Percentiles rank a stretch among this genome's conserved stretches.
These are phyloP conservation scores for Hemiprocne comata DNA, from an alignment of 2,113 vertebrate species.

Conservation along the genomic window DNA sequence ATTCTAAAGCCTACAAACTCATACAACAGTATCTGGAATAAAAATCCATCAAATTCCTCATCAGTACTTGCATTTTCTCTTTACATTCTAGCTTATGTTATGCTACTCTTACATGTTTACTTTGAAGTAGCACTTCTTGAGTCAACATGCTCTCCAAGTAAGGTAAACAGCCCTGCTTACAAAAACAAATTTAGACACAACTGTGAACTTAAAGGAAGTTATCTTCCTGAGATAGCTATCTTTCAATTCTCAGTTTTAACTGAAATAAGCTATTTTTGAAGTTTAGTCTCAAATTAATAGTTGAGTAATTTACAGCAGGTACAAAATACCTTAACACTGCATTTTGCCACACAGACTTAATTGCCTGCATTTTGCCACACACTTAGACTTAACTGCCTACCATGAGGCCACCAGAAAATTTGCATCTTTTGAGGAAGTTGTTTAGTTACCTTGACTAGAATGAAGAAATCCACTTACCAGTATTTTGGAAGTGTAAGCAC, in stretches of 20 bases:
- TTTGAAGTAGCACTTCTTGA: not conserved
- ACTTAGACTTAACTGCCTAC: not conserved
- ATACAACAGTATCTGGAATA: not conserved
- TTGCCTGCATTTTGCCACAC: not conserved
- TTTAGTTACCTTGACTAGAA: not conserved
- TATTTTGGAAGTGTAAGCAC: constrained; percentile 98
- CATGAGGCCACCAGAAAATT: not conserved
- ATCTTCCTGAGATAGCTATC: not conserved
- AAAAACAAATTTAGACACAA: not conserved
- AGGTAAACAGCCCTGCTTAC: not conserved
- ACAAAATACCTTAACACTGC: not conserved
- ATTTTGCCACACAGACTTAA: not conserved
- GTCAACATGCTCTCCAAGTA: not conserved
- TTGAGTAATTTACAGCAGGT: not conserved
- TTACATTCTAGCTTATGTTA: not conserved
- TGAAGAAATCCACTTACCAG: constrained; percentile 81
- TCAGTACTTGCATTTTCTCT: not conserved
- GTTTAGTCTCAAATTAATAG: not conserved
- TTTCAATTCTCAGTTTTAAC: not conserved
- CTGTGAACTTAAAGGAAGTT: not conserved
- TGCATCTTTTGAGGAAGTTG: not conserved
- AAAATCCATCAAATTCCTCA: not conserved
- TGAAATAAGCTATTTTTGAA: not conserved
- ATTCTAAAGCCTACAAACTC: not conserved
- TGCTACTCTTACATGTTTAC: not conserved